Conservation (phyloP, 2,888 invertebrate genomes). For the Protonemura montana region DNA sequence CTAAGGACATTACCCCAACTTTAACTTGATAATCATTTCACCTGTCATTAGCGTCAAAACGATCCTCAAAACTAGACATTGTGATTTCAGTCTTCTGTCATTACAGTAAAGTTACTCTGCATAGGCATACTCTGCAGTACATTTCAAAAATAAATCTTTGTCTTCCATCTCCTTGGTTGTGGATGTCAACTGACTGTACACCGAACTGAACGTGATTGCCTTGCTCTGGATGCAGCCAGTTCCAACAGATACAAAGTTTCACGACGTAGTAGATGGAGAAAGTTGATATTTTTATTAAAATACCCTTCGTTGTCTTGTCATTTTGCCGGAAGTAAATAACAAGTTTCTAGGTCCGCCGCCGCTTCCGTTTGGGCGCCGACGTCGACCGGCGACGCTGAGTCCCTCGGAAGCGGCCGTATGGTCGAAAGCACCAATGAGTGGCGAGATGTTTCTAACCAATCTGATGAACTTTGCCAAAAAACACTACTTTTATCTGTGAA, state of each 20-base stretch:
- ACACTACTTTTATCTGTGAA: no score
- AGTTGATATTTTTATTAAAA: slow-evolving; percentile 27
- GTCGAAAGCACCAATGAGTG: no score
- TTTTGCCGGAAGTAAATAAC: slow-evolving; percentile 14
- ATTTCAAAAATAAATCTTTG: not conserved
- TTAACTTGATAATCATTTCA: no score
- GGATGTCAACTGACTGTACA: not conserved
- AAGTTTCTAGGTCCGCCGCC: slow-evolving; percentile 1
- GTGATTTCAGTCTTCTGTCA: no score
- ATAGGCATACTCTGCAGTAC: no score
- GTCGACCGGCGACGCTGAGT: not conserved
- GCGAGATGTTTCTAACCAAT: no score
- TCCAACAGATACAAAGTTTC: not conserved
- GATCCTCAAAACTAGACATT: no score
- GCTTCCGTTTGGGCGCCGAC: not conserved
- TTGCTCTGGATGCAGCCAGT: not conserved
- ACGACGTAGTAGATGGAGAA: not conserved
- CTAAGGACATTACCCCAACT: no score
- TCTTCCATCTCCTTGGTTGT: not conserved
- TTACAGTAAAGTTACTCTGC: not conserved
- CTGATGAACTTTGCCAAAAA: no score
- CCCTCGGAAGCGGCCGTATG: no score
- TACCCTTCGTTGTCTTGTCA: not conserved
- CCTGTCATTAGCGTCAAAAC: no score
- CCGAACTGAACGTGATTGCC: not conserved